Conservation (phyloP, 2,113 vertebrate species). For the Thomomys bottae region DNA sequence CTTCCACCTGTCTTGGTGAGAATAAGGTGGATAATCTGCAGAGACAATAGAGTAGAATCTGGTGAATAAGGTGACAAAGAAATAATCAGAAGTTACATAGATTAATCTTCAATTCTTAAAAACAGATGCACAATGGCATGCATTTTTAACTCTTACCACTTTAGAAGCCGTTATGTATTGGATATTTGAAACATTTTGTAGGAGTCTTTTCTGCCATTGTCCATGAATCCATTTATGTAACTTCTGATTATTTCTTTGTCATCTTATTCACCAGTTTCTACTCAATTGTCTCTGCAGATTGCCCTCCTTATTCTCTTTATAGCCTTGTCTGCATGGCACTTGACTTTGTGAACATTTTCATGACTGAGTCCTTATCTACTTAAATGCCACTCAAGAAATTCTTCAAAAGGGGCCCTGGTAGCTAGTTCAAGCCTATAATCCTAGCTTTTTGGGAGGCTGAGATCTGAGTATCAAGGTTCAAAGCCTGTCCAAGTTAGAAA, state of each 20-base stretch:
- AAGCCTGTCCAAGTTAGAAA: too few species aligned
- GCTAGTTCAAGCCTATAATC: too few species aligned
- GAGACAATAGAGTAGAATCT: not conserved
- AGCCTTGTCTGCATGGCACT: not conserved
- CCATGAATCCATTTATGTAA: not conserved
- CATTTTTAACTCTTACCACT: not conserved
- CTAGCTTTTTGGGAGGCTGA: too few species aligned
- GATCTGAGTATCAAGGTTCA: too few species aligned
- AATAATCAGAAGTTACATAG: not conserved
- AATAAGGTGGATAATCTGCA: not conserved
- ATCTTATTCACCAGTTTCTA: not conserved
- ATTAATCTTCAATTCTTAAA: not conserved
- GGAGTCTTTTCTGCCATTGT: too few species aligned
- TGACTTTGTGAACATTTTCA: not conserved
- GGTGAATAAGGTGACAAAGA: not conserved
- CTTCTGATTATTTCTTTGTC: not conserved
- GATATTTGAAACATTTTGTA: constrained; percentile 4
- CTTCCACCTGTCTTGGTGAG: too few species aligned
- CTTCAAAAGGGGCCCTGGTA: too few species aligned
- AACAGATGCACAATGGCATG: not conserved
- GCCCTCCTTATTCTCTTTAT: not conserved
- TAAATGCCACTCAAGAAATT: not conserved
- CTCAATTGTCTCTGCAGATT: not conserved
- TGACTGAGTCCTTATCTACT: not conserved
- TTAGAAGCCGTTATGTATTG: not conserved